Evolutionary conservation across 2,888 invertebrate genomes (phyloP).

Genomic region (Atethmia centrago): DNA sequence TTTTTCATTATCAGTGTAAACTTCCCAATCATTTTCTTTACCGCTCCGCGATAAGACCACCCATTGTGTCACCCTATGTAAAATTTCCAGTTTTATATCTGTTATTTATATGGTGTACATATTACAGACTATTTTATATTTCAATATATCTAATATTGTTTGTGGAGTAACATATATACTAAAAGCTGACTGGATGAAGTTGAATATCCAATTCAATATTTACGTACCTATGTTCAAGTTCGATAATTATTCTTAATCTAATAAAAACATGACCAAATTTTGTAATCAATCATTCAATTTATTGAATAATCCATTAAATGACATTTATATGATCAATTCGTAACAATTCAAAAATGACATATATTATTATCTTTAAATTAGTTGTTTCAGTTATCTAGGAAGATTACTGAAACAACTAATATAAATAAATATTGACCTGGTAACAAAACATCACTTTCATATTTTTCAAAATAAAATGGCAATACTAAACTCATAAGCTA

Average conservation of each 20-base stretch:
- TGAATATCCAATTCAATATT: background rate
- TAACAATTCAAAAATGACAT: background rate
- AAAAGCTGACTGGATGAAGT: background rate
- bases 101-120: no score
- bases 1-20: slow-evolving; percentile 7
- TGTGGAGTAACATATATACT: background rate
- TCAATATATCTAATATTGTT: background rate
- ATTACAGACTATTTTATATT: no score
- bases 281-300: background rate
- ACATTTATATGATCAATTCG: background rate
- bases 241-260: background rate
- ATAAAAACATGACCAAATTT: background rate
- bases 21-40: slow-evolving; percentile 5
- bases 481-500: background rate
- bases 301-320: background rate
- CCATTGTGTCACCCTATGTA: background rate
- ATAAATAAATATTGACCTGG: background rate
- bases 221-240: background rate
- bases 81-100: no score
- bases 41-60: slow-evolving; percentile 9
- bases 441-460: background rate
- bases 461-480: slow-evolving; percentile 11
- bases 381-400: no score
- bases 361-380: no score
- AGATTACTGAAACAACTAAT: background rate